Evolutionary conservation across 2,888 invertebrate genomes (phyloP), one percentile per base, ranked within the genome.

Genomic region (Hesperia comma): DNA sequence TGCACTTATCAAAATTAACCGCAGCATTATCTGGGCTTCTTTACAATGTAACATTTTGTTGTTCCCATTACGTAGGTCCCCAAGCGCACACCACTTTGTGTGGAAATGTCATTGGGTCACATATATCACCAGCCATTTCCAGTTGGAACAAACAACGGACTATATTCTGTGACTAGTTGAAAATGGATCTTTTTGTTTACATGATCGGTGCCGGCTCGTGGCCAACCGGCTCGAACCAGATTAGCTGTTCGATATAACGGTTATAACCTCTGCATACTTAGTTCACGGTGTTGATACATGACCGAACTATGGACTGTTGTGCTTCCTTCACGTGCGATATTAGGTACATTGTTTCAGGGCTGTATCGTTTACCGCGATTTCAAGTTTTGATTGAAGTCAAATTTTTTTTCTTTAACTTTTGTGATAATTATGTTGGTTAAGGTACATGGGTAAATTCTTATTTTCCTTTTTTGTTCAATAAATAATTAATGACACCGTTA

Each of bases 171-270:
- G 41, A 43, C 40, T 32, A 26, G 40, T 37, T 32, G 53, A 66
- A 63, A 66, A 70, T 64, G 69, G 62, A 67, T 70, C 61, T 67
- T 68, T 68, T 68, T 73, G 72, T 75, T 70, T 71, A 72, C 58
- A 63, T 63, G 67, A 67, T 68, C 19, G 68, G 72, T 73, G 74
- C 53, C 33, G 76, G 82, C 82, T 82, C 83, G 82, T 85, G 83
- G 75, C 78, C 53, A 79, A 74, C 86, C 71, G 75, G 82, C 76
- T 73, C 2, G n/a, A 73, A 74, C 81, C 70, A 68, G 83, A 74
- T 69, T 64, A 15, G 55, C 73, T 72, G 79, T 73, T 77, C 61
- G 57, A 68, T 58, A 46, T 80, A 79, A 82, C 85, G 12, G 10
- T 26, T 37, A 37, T 37, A 37, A 37, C 37, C 83, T 73, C 41